Percentiles rank a stretch among this genome's conserved stretches.
Evolutionary conservation across 2,113 vertebrate species (phyloP).

Genomic region (Tichodroma muraria): DNA sequence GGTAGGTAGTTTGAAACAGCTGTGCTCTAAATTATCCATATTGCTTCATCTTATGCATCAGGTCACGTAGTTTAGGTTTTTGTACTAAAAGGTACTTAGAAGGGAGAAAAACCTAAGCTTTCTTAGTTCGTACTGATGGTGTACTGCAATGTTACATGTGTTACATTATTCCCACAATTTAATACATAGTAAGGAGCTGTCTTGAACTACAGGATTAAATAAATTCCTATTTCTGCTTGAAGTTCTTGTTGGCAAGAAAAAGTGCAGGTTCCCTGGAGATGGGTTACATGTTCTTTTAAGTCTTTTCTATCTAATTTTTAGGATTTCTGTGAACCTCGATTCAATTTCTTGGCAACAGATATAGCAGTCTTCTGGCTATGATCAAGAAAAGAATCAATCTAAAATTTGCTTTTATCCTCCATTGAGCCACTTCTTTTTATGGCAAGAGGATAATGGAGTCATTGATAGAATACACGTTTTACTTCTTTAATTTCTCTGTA

Average conservation of each 20-base stretch:
- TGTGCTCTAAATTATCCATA: background rate
- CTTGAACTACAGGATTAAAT: conserved; percentile 4
- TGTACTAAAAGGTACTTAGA: background rate
- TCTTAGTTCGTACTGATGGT: background rate
- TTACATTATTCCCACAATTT: background rate
- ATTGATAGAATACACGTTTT: background rate
- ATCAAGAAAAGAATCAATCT: conserved; percentile 22
- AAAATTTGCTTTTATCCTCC: conserved; percentile 34
- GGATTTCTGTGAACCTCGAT: background rate
- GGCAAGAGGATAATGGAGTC: conserved; percentile 10
- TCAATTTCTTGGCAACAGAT: conserved; percentile 17
- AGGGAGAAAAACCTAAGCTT: background rate
- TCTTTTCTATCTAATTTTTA: conserved; percentile 5
- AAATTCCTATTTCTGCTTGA: conserved; percentile 11
- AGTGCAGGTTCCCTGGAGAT: background rate
- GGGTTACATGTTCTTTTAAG: background rate
- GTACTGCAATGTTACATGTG: background rate
- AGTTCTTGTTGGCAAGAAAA: conserved; percentile 7
- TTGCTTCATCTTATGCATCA: background rate
- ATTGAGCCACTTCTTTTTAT: conserved; percentile 4
- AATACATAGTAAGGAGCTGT: background rate
- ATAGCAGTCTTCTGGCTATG: background rate
- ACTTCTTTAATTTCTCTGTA: background rate
- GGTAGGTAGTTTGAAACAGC: background rate
- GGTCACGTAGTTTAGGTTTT: background rate